Percentiles rank a stretch among this genome's conserved stretches.
These are phyloP conservation scores for Catocala sponsa DNA, from an alignment of 2,888 invertebrate genomes.

Conservation along the genomic window DNA sequence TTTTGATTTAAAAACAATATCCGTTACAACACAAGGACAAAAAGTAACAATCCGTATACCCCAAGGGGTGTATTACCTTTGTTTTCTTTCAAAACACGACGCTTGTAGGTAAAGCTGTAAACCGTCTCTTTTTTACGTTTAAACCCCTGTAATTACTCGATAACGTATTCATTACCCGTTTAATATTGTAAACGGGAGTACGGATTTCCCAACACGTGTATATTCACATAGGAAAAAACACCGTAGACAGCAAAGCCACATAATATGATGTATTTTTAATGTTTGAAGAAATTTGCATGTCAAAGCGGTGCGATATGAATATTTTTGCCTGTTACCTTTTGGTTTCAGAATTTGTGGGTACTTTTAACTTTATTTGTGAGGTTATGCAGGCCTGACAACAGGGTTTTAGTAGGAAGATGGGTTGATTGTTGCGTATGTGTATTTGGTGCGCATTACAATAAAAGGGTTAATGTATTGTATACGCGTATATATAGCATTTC, in stretches of 20 bases:
- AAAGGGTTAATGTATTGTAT: no score
- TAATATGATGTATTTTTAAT: conserved; percentile 51
- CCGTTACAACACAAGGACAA: no score
- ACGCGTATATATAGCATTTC: no score
- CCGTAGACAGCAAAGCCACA: conserved; percentile 31
- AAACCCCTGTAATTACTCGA: conserved; percentile 41
- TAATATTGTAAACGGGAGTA: conserved; percentile 41
- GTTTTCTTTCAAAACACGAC: not conserved
- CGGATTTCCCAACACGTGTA: conserved; percentile 48
- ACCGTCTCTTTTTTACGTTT: conserved; percentile 23
- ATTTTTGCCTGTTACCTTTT: conserved; percentile 29
- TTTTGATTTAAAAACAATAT: no score
- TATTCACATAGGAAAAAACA: conserved; percentile 48
- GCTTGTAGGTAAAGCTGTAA: conserved; percentile 15
- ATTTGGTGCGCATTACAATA: no score
- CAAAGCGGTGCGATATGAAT: conserved; percentile 49
- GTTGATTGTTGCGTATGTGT: no score
- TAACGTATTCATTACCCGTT: conserved; percentile 48
- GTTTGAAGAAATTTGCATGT: conserved; percentile 51
- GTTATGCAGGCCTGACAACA: not conserved
- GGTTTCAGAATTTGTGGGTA: conserved; percentile 10
- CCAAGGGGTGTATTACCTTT: not conserved
- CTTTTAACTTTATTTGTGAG: conserved; percentile 1
- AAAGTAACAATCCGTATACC: no score
- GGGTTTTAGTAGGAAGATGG: no score